phyloP scores from a whole-genome alignment of 2,888 invertebrate genomes.

The Agrypnus murinus region DNA sequence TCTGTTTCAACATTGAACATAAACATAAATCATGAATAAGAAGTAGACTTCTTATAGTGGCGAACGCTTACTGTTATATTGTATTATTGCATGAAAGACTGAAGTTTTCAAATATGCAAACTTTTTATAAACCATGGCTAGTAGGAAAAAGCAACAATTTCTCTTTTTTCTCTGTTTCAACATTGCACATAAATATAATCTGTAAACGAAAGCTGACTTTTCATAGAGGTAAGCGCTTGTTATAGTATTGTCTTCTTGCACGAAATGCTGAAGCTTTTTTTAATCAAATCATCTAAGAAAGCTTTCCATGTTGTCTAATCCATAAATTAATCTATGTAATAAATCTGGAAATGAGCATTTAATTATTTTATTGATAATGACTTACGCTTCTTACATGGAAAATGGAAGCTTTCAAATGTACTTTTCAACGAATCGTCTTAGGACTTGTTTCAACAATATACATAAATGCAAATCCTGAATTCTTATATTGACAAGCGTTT shows the following conservation, averaged over 20 bases:
- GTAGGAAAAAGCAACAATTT: not conserved
- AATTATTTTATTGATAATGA: too few relatives aligned
- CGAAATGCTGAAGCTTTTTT: not conserved
- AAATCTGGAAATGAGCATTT: too few relatives aligned
- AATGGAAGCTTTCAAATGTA: too few relatives aligned
- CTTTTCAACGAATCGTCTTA: too few relatives aligned
- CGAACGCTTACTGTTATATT: not conserved
- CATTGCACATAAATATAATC: not conserved
- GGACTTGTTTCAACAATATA: too few relatives aligned
- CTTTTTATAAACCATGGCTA: too few relatives aligned
- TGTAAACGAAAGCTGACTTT: not conserved
- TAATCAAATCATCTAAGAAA: too few relatives aligned
- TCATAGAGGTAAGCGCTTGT: not conserved
- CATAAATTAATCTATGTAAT: too few relatives aligned
- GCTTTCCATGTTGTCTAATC: too few relatives aligned
- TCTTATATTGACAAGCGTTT: too few relatives aligned
- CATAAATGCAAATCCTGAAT: too few relatives aligned
- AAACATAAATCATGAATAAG: not conserved
- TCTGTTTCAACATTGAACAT: not conserved
- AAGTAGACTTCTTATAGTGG: not conserved
- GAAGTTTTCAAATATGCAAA: not conserved
- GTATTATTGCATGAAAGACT: slow-evolving; percentile 1
- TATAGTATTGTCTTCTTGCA: not conserved
- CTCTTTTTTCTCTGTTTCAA: not conserved
- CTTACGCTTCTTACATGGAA: too few relatives aligned